Conservation (phyloP, 2,113 vertebrate species). For the Notothenia rossii region DNA sequence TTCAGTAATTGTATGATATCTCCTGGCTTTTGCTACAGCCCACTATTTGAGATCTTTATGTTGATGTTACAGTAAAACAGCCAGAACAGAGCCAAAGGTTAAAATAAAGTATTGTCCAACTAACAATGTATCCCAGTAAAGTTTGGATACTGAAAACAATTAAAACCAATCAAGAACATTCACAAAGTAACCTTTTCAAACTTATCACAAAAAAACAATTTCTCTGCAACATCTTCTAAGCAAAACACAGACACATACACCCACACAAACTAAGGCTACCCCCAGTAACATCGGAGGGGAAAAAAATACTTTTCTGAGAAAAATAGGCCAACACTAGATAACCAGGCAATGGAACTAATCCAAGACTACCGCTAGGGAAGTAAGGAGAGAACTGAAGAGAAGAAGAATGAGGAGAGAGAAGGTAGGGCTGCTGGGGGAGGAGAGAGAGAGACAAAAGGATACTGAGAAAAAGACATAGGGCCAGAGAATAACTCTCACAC, state of each 20-base stretch:
- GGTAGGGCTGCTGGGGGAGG: slow-evolving; percentile 41
- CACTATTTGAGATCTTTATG: neutral
- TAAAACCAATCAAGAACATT: slow-evolving; percentile 33
- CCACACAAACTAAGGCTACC: slow-evolving; percentile 38
- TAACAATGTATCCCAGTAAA: neutral
- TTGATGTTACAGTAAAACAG: neutral
- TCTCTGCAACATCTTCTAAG: slow-evolving; percentile 1
- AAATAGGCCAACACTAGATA: slow-evolving; percentile 82
- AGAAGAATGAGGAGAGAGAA: slow-evolving; percentile 56
- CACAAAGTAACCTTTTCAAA: slow-evolving; percentile 28
- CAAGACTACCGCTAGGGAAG: slow-evolving; percentile 66
- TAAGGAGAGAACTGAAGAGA: slow-evolving; percentile 56
- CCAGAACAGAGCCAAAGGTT: neutral
- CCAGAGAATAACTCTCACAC: slow-evolving; percentile 5
- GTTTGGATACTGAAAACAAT: slow-evolving; percentile 1
- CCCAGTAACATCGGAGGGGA: slow-evolving; percentile 57
- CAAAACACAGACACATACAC: slow-evolving; percentile 18
- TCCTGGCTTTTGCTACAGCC: neutral
- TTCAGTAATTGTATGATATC: neutral
- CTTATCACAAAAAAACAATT: neutral
- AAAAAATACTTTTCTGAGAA: slow-evolving; percentile 64
- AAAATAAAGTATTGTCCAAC: neutral
- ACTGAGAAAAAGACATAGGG: slow-evolving; percentile 40
- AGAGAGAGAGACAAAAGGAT: slow-evolving; percentile 19
- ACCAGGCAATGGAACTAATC: slow-evolving; percentile 84